Percentiles rank a stretch among this genome's conserved stretches.
Evolutionary conservation across 2,888 invertebrate genomes (phyloP).

Genomic region (Tryphoninae sp.): DNA sequence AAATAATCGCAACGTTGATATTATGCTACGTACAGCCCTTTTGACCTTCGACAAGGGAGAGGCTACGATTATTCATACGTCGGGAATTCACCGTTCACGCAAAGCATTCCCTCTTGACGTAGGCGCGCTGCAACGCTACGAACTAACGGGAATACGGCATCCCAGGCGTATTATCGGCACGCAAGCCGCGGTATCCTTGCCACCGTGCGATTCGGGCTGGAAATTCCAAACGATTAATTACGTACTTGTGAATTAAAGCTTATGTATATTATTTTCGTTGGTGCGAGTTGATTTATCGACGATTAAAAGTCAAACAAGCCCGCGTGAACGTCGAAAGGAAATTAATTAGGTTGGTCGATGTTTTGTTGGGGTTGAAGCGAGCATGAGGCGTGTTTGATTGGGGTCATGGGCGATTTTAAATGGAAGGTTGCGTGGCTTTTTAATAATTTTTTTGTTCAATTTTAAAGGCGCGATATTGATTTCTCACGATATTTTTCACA

Average conservation of each 20-base stretch:
- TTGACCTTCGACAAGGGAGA: background rate
- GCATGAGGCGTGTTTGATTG: too few relatives aligned
- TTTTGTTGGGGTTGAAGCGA: too few relatives aligned
- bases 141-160: slow-evolving; percentile 8
- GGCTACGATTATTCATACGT: slow-evolving; percentile 4
- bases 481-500: background rate
- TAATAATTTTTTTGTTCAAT: background rate
- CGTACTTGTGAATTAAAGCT: slow-evolving; percentile 29
- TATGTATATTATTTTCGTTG: background rate
- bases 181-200: slow-evolving; percentile 27
- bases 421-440: background rate
- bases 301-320: too few relatives aligned
- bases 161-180: slow-evolving; percentile 23
- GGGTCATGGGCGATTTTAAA: too few relatives aligned
- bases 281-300: too few relatives aligned
- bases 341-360: too few relatives aligned
- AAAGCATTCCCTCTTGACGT: slow-evolving; percentile 6
- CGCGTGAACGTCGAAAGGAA: too few relatives aligned
- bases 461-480: background rate
- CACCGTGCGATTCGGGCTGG: slow-evolving; percentile 21
- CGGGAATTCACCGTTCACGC: slow-evolving; percentile 18
- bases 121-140: background rate
- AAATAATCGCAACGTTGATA: background rate
- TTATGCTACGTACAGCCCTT: background rate
- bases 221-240: slow-evolving; percentile 22